These are phyloP conservation scores for Epistrophe eligans DNA, from an alignment of 2,888 invertebrate species.

Conservation along the genomic window DNA sequence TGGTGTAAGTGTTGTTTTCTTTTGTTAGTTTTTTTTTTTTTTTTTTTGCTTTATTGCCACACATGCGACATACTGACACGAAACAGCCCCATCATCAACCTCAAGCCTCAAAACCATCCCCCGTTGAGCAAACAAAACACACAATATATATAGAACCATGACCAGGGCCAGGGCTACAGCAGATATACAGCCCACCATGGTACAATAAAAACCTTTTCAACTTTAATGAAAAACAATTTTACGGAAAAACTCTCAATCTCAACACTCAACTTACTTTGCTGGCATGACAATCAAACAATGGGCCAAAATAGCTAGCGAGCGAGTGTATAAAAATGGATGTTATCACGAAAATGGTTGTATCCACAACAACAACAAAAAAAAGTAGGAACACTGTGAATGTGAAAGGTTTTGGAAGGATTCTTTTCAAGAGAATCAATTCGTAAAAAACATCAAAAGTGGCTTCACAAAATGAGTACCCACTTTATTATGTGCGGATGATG, in stretches of 20 bases:
- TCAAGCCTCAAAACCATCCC: background rate
- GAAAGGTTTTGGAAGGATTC: slow-evolving; percentile 36
- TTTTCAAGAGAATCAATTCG: slow-evolving; percentile 66
- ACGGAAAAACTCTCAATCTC: slow-evolving; percentile 60
- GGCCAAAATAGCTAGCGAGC: slow-evolving; percentile 31
- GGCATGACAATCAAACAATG: slow-evolving; percentile 69
- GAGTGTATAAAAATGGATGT: slow-evolving; percentile 63
- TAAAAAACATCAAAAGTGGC: slow-evolving; percentile 62
- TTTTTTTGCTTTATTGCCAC: slow-evolving; percentile 10
- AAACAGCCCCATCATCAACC: slow-evolving; percentile 3
- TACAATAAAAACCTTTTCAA: slow-evolving; percentile 73
- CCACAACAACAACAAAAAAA: background rate
- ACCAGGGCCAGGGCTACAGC: background rate
- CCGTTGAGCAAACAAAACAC: slow-evolving; percentile 36
- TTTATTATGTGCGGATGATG: slow-evolving; percentile 45
- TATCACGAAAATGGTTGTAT: slow-evolving; percentile 48
- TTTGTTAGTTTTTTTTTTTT: background rate
- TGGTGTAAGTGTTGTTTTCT: slow-evolving; percentile 2
- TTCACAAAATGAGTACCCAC: slow-evolving; percentile 64
- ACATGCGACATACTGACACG: slow-evolving; percentile 50
- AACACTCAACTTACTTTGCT: slow-evolving; percentile 54
- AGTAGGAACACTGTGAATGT: background rate
- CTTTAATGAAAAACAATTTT: slow-evolving; percentile 74
- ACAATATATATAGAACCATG: slow-evolving; percentile 24
- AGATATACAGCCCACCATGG: slow-evolving; percentile 5